Percentiles rank a stretch among this genome's conserved stretches.
Evolutionary conservation across 2,113 vertebrate species (phyloP).

Genomic region (Engraulis encrasicolus): DNA sequence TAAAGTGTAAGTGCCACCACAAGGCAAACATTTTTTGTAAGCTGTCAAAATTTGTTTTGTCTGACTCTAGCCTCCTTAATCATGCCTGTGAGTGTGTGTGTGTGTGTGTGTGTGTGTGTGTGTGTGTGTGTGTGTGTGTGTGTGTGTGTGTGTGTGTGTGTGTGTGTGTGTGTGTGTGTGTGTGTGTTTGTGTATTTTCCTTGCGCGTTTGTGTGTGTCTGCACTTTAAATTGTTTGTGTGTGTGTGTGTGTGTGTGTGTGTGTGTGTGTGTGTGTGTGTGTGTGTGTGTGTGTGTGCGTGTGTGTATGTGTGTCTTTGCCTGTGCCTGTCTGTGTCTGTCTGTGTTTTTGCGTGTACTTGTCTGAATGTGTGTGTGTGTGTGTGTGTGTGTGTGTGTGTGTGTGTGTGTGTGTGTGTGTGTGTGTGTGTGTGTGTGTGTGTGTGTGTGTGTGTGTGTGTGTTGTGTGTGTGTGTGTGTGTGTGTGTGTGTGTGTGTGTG

Average conservation of each 20-base stretch:
- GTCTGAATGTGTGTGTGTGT: neutral
- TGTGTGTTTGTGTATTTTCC: neutral
- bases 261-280: neutral
- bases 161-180: neutral
- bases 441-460: neutral
- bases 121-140: neutral
- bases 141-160: neutral
- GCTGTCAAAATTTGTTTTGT: slow-evolving; percentile 4
- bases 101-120: neutral
- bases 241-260: neutral
- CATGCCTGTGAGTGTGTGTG: slow-evolving; percentile 25
- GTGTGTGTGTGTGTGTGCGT: neutral
- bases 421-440: neutral
- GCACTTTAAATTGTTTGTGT: neutral
- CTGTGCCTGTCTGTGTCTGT: neutral
- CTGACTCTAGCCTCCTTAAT: slow-evolving; percentile 22
- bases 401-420: neutral
- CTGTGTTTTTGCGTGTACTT: neutral
- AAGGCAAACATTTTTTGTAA: neutral
- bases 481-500: too few species aligned
- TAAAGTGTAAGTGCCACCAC: neutral
- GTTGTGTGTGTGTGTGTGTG: neutral
- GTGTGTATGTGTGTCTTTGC: neutral
- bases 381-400: neutral
- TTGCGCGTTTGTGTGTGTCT: too few species aligned